Evolutionary conservation across 1,140 invertebrate genomes (phyloP).

Genomic region (Saccostrea glomerata): DNA sequence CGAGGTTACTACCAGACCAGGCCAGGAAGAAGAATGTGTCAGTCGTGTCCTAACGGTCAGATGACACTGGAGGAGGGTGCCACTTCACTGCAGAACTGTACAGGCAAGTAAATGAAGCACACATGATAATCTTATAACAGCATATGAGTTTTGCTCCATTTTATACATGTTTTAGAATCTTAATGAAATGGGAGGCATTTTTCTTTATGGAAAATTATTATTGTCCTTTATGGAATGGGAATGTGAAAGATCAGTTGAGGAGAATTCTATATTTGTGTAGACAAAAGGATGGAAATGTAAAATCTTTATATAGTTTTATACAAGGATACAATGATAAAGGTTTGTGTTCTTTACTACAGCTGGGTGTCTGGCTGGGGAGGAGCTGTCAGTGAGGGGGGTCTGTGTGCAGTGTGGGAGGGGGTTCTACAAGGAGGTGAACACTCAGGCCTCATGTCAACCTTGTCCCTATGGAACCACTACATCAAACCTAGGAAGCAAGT

Average conservation of each 20-base stretch:
- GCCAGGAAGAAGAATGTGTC: conserved; percentile 53
- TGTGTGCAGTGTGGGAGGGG: conserved; percentile 95
- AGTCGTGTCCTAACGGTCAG: conserved; percentile 56
- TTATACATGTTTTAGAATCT: background rate
- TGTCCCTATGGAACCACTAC: conserved; percentile 96
- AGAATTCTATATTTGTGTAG: no score
- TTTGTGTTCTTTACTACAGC: conserved; percentile 76
- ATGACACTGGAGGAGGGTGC: conserved; percentile 58
- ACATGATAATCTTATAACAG: background rate
- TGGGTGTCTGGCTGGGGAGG: conserved; percentile 92
- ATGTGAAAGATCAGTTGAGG: no score
- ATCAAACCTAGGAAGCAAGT: conserved; percentile 81
- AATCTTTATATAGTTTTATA: background rate
- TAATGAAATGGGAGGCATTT: background rate
- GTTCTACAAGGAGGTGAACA: conserved; percentile 82
- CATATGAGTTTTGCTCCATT: background rate
- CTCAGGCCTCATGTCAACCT: conserved; percentile 88
- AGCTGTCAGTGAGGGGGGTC: conserved; percentile 88
- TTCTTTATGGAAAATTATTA: background rate
- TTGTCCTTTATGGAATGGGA: no score
- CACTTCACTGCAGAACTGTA: conserved; percentile 48
- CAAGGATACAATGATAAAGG: background rate
- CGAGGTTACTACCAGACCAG: conserved; percentile 54
- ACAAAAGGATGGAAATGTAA: no score
- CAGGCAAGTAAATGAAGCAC: conserved; percentile 45